Base-by-base conservation (phyloP, 2,888 invertebrate species). In the Cheilosia impressa region DNA sequence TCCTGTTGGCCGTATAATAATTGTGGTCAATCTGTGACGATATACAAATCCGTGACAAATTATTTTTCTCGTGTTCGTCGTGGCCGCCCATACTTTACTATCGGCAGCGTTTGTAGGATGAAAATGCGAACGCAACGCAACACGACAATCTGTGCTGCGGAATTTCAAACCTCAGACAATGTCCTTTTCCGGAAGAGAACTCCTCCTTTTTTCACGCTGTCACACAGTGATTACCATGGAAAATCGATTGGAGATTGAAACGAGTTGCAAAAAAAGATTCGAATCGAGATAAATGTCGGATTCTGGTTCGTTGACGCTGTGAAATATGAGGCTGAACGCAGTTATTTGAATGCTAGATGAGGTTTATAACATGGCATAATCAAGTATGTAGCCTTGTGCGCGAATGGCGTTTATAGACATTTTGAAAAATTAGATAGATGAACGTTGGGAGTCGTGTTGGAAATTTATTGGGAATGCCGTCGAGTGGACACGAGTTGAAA, bases 11-110 rank as follows among this genome's bases (percentile, higher is more conserved):
- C 65, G 75, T 80, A 9, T 31, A 75, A 65, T 75, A 84, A 80
- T 84, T 80, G 84, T 69, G 84, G 84, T 80, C 84, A 84, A 80
- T 84, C 80, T 80, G 69, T 75, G 71, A 69, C 75, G 75, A 84
- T 71, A 84, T 75, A 84, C 80, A 84, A 80, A 84, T 83, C 79
- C 69, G 83, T 83, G 73, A 69, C 68, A 68, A 57, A 83, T 83
- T 83, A 78, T 79, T 73, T 79, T 34, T 73, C 22, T 31, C 31
- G 27, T 9, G 41, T 41, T 60, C 38, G 17, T 22, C 31, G 76
- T 27, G 13, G 13, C 66, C 55, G 38, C 52, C 15, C 31, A 27
- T 27, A 27, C 38, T 24, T 60, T 63, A 17, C 47, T 71, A 60
- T 50, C 53, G 45, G 17, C 27, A 24, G 58, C 19, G 7, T 7